Evolutionary conservation across 2,113 vertebrate species (phyloP).

Genomic region (Hippopotamus amphibius): DNA sequence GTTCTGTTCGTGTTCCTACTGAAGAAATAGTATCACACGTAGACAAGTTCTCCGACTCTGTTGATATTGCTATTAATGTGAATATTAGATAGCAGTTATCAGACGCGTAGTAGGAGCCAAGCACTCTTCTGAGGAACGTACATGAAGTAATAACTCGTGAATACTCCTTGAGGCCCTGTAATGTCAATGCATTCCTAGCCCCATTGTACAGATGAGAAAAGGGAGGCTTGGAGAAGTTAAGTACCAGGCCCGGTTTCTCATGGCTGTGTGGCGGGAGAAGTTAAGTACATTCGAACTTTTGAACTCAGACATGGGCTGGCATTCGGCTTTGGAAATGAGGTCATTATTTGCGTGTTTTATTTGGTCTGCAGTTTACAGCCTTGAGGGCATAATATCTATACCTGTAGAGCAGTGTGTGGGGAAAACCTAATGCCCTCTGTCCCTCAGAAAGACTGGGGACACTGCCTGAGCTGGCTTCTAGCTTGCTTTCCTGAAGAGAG

Average conservation of each 20-base stretch:
- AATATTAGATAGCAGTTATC: background rate
- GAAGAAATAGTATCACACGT: background rate
- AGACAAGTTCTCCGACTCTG: background rate
- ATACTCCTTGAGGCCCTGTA: background rate
- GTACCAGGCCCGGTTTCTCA: background rate
- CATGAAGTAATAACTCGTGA: background rate
- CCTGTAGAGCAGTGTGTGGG: background rate
- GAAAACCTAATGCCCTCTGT: background rate
- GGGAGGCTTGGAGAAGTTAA: background rate
- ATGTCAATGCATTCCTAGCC: background rate
- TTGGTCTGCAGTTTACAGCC: conserved; percentile 9
- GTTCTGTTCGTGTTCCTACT: background rate
- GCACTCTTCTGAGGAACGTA: background rate
- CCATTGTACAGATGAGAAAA: background rate
- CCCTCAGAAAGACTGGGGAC: background rate
- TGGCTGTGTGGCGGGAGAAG: background rate
- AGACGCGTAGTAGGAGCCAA: background rate
- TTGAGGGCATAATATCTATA: background rate
- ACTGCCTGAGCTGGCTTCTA: background rate
- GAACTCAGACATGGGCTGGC: background rate
- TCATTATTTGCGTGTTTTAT: conserved; percentile 29
- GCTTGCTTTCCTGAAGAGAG: background rate
- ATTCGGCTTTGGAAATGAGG: conserved; percentile 49
- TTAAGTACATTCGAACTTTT: background rate
- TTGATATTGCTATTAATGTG: background rate